Evolutionary conservation across 2,888 invertebrate species (phyloP).

Genomic region (Lordiphosa fenestrarum): DNA sequence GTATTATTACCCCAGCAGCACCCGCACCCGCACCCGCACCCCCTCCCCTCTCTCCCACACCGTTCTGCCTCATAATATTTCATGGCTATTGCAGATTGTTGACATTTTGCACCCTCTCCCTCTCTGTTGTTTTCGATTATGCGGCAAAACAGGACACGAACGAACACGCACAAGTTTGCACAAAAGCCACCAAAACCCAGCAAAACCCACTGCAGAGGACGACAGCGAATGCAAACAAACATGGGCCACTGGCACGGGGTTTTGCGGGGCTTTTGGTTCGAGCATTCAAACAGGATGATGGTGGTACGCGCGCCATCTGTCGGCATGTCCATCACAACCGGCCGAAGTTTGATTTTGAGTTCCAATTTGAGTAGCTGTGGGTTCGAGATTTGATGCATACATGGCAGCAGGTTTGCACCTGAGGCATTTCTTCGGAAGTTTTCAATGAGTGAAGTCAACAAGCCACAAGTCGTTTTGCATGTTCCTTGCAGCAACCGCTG

Average conservation of each 20-base stretch:
- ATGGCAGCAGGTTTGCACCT: too few relatives aligned
- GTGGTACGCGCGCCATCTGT: constrained; percentile 25
- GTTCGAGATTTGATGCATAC: too few relatives aligned
- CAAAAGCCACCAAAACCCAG: constrained; percentile 10
- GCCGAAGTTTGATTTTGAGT: too few relatives aligned
- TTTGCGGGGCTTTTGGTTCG: constrained; percentile 12
- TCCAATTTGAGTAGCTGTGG: too few relatives aligned
- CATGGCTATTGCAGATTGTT: constrained; percentile 65
- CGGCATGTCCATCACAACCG: constrained; percentile 25
- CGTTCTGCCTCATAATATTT: constrained; percentile 56
- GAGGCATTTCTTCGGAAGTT: too few relatives aligned
- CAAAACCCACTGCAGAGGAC: constrained; percentile 5
- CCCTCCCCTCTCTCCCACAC: background rate
- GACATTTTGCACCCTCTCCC: constrained; percentile 40
- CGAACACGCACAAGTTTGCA: constrained; percentile 26
- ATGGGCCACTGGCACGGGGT: background rate
- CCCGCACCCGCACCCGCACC: background rate
- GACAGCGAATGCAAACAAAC: constrained; percentile 40
- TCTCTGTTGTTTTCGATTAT: constrained; percentile 41
- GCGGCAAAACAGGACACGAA: constrained; percentile 39
- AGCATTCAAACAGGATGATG: constrained; percentile 25
- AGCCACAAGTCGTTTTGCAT: too few relatives aligned
- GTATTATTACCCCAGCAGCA: constrained; percentile 48
- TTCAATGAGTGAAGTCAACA: too few relatives aligned
- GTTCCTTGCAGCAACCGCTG: too few relatives aligned